A percentile compares a stretch with the other conserved stretches of the same genome.
These are phyloP conservation scores for Heliocidaris tuberculata DNA, from an alignment of 35 echinoderm and acorn worm species.

Conservation along the genomic window DNA sequence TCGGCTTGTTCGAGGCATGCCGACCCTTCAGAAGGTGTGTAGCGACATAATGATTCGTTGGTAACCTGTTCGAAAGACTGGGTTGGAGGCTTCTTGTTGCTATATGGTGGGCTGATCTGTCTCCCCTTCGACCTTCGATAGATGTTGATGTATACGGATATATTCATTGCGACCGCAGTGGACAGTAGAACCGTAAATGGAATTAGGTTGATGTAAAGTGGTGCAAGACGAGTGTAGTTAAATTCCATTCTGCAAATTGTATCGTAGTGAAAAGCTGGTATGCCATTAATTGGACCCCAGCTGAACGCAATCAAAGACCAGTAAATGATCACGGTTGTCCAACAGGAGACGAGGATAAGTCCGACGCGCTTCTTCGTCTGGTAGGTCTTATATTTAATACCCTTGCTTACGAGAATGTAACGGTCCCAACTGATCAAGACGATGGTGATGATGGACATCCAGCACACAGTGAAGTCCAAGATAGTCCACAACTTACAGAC, in stretches of 20 bases:
- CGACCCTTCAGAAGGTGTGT: neutral
- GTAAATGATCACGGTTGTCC: neutral
- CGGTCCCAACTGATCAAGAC: constrained; percentile 79
- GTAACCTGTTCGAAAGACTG: neutral
- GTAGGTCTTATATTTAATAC: constrained; percentile 53
- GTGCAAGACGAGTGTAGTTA: neutral
- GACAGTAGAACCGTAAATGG: constrained; percentile 51
- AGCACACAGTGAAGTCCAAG: constrained; percentile 53
- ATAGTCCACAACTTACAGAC: constrained; percentile 66
- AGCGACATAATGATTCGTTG: neutral
- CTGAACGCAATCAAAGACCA: constrained; percentile 15
- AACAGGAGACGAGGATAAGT: neutral
- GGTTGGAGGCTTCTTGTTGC: neutral
- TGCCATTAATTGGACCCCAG: neutral
- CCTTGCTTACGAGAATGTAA: constrained; percentile 70
- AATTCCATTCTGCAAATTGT: constrained; percentile 55
- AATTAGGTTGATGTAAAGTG: constrained; percentile 30
- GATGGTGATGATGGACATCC: constrained; percentile 57
- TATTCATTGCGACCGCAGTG: constrained; percentile 49
- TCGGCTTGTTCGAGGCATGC: neutral
- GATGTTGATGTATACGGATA: neutral
- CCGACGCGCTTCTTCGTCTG: constrained; percentile 48
- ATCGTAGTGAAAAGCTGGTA: neutral
- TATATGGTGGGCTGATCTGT: neutral
- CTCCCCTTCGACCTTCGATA: neutral